These are phyloP conservation scores for Cerceris ruficornis DNA, from an alignment of 2,888 invertebrate genomes.

Conservation along the genomic window DNA sequence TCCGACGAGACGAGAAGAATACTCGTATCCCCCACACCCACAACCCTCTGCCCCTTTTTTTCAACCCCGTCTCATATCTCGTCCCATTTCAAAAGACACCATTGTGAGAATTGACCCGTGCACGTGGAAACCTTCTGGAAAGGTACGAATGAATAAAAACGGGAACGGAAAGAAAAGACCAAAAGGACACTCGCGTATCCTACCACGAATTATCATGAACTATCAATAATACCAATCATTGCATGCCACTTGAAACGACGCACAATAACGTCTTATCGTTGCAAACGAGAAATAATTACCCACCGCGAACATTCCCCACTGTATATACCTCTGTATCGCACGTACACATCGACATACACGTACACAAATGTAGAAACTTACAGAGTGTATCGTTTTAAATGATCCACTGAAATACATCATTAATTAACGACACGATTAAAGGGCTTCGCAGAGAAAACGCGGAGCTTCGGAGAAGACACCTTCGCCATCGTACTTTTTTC, in stretches of 20 bases:
- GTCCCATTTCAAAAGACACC: not conserved
- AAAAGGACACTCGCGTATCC: not conserved
- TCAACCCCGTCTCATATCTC: constrained; percentile 6
- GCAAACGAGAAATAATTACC: not conserved
- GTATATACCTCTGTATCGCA: constrained; percentile 43
- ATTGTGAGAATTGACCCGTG: constrained; percentile 3
- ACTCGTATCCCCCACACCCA: not conserved
- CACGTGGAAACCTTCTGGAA: not conserved
- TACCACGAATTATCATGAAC: constrained; percentile 14
- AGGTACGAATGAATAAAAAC: not conserved
- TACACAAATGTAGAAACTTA: not conserved
- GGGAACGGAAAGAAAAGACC: constrained; percentile 1
- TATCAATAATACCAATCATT: constrained; percentile 8
- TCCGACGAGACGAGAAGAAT: not conserved
- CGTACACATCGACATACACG: constrained; percentile 14
- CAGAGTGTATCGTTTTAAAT: too few relatives aligned
- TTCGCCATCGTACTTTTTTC: too few relatives aligned
- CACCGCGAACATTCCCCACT: constrained; percentile 35
- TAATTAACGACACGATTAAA: too few relatives aligned
- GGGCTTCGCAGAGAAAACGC: too few relatives aligned
- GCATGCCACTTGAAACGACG: constrained; percentile 44
- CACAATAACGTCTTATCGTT: constrained; percentile 40
- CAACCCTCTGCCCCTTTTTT: constrained; percentile 11
- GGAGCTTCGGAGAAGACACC: too few relatives aligned
- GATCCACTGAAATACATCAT: too few relatives aligned